These are phyloP conservation scores for Bombus superbus DNA, from an alignment of 1,140 invertebrate genomes.

Conservation along the genomic window DNA sequence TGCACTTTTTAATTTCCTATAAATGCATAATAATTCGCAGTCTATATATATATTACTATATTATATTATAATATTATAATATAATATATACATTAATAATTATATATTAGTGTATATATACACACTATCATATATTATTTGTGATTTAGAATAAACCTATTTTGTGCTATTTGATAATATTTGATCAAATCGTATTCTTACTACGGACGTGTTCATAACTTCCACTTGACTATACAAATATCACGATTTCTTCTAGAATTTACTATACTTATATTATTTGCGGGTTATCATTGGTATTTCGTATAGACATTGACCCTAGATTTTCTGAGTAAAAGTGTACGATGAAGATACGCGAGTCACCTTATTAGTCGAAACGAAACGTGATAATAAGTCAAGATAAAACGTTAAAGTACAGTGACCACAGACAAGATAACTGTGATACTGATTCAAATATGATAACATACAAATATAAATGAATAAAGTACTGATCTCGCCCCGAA, in stretches of 20 bases:
- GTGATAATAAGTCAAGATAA: not conserved
- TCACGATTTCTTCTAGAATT: not conserved
- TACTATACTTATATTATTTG: not conserved
- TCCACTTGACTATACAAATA: not conserved
- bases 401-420: constrained; percentile 13
- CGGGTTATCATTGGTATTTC: constrained; percentile 51
- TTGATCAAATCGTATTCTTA: not conserved
- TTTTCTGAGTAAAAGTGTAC: constrained; percentile 28
- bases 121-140: not conserved
- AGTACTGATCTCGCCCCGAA: not conserved
- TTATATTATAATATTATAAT: not conserved
- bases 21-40: too few relatives aligned
- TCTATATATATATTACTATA: too few relatives aligned
- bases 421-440: not conserved
- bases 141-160: not conserved
- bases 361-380: constrained; percentile 26
- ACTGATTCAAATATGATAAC: constrained; percentile 7
- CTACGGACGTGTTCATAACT: not conserved
- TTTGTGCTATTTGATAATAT: not conserved
- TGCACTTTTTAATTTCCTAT: too few relatives aligned
- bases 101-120: not conserved
- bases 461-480: not conserved
- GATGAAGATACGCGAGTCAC: constrained; percentile 17
- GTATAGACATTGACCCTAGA: constrained; percentile 51
- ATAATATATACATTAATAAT: not conserved